Conservation (phyloP, 2,797 vertebrate species). For the Artibeus jamaicensis region DNA sequence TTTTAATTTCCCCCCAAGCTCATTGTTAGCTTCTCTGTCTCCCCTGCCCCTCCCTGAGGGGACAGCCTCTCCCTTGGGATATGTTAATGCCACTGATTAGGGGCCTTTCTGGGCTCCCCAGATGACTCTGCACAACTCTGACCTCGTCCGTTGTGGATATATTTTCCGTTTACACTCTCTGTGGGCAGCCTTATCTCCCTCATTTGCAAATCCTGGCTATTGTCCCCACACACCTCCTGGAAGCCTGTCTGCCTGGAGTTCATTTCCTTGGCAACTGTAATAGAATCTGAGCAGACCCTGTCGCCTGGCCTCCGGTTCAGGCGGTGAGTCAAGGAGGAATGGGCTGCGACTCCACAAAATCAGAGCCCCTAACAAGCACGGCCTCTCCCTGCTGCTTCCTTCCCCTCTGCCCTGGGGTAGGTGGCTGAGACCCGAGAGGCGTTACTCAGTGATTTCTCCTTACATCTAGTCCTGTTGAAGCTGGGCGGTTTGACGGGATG, state of each 20-base stretch:
- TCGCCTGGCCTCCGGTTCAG: background rate
- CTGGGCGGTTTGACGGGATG: background rate
- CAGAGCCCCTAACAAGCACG: background rate
- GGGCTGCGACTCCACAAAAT: background rate
- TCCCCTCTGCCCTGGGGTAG: background rate
- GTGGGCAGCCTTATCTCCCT: background rate
- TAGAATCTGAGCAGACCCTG: background rate
- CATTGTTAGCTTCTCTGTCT: background rate
- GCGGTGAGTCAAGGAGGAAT: background rate
- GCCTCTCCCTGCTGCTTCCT: background rate
- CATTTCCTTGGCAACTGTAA: background rate
- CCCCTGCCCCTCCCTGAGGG: background rate
- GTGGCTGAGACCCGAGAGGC: background rate
- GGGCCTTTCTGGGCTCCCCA: background rate
- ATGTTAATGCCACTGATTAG: background rate
- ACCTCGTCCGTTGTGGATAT: fast-evolving
- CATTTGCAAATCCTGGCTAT: background rate
- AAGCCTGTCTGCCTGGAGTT: background rate
- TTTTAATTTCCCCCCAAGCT: background rate
- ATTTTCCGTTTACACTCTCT: background rate
- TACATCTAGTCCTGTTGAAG: background rate
- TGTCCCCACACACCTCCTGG: background rate
- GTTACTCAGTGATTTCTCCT: background rate
- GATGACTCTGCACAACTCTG: background rate
- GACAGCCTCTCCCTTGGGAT: background rate